Percentiles rank a stretch among this genome's conserved stretches.
Conservation (phyloP, 2,797 vertebrate species). For the Chaetodon trifasciatus region DNA sequence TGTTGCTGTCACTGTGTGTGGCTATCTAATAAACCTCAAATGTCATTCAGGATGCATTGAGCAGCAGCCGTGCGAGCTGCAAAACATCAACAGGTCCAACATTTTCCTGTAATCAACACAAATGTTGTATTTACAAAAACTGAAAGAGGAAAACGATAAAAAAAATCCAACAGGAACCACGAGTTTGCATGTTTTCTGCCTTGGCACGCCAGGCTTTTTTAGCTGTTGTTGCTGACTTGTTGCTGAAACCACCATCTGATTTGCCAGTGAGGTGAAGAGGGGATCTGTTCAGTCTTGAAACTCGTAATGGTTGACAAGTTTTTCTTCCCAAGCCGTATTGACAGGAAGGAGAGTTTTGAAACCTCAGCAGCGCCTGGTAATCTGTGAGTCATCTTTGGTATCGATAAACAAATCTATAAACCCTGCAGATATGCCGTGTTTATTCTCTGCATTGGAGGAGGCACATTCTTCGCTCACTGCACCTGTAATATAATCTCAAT, state of each 20-base stretch:
- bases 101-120: slow-evolving; percentile 20
- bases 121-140: slow-evolving; percentile 4
- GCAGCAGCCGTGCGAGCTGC: not conserved
- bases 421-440: slow-evolving; percentile 26
- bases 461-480: slow-evolving; percentile 34
- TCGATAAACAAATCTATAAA: slow-evolving; percentile 49
- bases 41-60: slow-evolving; percentile 21
- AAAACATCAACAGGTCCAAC: slow-evolving; percentile 25
- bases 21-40: slow-evolving; percentile 50
- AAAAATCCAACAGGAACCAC: not conserved
- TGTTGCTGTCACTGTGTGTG: slow-evolving; percentile 29
- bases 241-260: slow-evolving; percentile 9
- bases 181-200: not conserved
- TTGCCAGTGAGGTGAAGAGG: slow-evolving; percentile 24
- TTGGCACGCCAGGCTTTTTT: not conserved
- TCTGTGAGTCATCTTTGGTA: slow-evolving; percentile 54
- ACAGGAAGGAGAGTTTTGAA: slow-evolving; percentile 39
- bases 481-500: slow-evolving; percentile 70
- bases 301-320: slow-evolving; percentile 13
- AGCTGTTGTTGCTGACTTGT: slow-evolving; percentile 2
- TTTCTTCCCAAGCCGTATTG: slow-evolving; percentile 18
- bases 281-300: slow-evolving; percentile 62
- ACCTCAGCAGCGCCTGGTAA: slow-evolving; percentile 34
- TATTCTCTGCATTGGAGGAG: slow-evolving; percentile 28
- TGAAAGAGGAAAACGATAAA: not conserved